Evolutionary conservation across 2,797 vertebrate species (phyloP).

Genomic region (Masticophis lateralis): DNA sequence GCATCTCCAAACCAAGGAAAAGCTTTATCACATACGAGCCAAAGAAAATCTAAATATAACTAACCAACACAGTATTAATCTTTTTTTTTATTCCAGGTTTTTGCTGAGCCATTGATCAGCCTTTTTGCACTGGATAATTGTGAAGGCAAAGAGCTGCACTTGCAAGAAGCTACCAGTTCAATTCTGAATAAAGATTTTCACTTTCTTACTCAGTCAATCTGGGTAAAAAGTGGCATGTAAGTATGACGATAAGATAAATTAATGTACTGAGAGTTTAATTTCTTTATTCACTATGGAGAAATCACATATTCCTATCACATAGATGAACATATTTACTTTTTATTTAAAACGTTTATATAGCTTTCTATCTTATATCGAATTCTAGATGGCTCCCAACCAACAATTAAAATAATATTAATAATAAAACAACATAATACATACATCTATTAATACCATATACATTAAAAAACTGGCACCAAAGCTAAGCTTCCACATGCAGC

Average conservation of each 20-base stretch:
- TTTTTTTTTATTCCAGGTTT: constrained; percentile 65
- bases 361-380: neutral
- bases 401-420: neutral
- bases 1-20: neutral
- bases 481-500: neutral
- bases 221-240: constrained; percentile 81
- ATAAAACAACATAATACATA: neutral
- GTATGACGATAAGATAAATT: constrained; percentile 33
- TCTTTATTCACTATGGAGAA: neutral
- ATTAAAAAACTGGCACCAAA: neutral
- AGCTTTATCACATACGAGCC: neutral
- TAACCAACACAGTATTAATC: neutral
- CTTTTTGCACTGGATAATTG: constrained; percentile 80
- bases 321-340: neutral
- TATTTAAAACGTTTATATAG: neutral
- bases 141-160: constrained; percentile 77
- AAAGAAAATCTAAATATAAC: neutral
- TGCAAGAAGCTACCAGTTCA: constrained; percentile 69
- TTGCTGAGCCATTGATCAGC: constrained; percentile 80
- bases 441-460: neutral
- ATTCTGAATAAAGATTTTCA: constrained; percentile 72
- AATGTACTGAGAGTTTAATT: neutral
- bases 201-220: constrained; percentile 80
- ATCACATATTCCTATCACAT: neutral
- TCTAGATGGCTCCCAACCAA: neutral